Base-by-base conservation (phyloP, 2,888 invertebrate genomes). In the Rhopalosiphum nymphaeae region DNA sequence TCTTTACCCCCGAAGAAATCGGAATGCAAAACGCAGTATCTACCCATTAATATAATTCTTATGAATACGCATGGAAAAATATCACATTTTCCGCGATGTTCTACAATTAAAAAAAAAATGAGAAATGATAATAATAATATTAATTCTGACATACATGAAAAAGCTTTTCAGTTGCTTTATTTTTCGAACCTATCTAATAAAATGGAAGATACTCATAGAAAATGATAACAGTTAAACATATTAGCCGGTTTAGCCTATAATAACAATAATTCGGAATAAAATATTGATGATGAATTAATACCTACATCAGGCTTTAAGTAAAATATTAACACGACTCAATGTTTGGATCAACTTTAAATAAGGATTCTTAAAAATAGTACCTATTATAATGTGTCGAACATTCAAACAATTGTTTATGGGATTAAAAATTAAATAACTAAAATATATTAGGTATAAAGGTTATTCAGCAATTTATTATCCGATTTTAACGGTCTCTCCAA, bases 261-360 rank as follows among this genome's bases (percentile, higher is more conserved):
- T 53, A 36, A 88, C 88, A 93, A 93, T 93, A 93, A 93, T 93
- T 93, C 92, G 92, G 92, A 89, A 93, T 78, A 78, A 93, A 78
- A 89, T 78, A 89, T 78, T n/a, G 44, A 89, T 56, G 26, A 78
- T 10, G 25, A 88, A 26, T 88, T 53, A 92, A 88, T 89, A 93
- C n/a, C 46, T 56, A 89, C 36, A 61, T 36, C 13, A 78, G 67
- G 44, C 29, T 44, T 53, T 56, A 49, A 61, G 26, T 78, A 11
- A 78, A 42, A 49, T 87, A 26, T 56, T 44, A 56, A 67, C 21
- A n/a, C 10, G 67, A 88, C 42, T 92, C 49, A 29, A 42, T 87
- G 36, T 29, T 53, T 67, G 21, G 26, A 88, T 92, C 16, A n/a
- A 53, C 56, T 56, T n/a, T n/a, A 42, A 29, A 49, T 78, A 56